Evolutionary conservation across 2,113 vertebrate genomes (phyloP).

Genomic region (Caranx melampygus): DNA sequence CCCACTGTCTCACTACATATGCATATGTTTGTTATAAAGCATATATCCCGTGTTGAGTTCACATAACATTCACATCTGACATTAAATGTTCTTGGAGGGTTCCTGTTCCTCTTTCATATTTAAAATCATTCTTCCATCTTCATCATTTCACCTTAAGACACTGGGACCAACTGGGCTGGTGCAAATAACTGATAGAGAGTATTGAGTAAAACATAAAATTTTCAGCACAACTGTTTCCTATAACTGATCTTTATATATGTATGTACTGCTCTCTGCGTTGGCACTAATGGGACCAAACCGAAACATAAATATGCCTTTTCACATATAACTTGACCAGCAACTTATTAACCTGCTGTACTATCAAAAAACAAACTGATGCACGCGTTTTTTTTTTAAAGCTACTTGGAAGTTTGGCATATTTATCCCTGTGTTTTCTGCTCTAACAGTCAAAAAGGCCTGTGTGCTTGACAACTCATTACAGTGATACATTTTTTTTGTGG

Average conservation of each 20-base stretch:
- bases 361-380: slow-evolving; percentile 10
- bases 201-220: not conserved
- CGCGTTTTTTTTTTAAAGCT: not conserved
- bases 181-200: slow-evolving; percentile 3
- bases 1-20: not conserved
- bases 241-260: not conserved
- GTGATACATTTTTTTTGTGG: not conserved
- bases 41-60: not conserved
- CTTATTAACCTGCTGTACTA: slow-evolving; percentile 5
- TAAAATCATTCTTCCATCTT: not conserved
- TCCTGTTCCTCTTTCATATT: not conserved
- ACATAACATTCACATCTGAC: not conserved
- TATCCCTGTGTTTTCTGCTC: not conserved
- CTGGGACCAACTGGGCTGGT: not conserved
- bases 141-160: not conserved
- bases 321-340: slow-evolving; percentile 1
- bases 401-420: not conserved
- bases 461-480: not conserved
- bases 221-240: not conserved
- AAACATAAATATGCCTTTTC: slow-evolving; percentile 9
- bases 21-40: slow-evolving; percentile 12
- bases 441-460: not conserved
- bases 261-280: not conserved
- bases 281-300: slow-evolving; percentile 1
- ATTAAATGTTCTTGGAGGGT: not conserved